A percentile compares a stretch with the other conserved stretches of the same genome.
Conservation (phyloP, 2,797 vertebrate species). For the Caiman crocodilus region DNA sequence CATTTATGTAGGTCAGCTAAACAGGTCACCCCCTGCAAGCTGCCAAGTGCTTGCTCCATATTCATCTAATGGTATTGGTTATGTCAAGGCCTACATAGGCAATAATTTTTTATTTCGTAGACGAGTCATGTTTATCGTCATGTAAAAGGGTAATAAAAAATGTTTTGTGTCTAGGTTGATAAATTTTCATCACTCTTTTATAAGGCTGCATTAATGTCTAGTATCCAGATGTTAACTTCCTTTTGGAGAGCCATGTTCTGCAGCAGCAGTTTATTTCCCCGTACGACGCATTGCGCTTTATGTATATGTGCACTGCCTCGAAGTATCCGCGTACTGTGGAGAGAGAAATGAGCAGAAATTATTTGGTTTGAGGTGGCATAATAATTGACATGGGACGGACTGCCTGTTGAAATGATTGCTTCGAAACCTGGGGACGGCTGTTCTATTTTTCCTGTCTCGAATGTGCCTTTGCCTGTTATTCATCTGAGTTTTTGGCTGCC, state of each 20-base stretch:
- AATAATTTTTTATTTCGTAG: background rate
- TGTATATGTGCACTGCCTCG: background rate
- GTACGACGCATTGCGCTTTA: background rate
- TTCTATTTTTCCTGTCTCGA: background rate
- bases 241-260: background rate
- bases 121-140: background rate
- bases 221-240: background rate
- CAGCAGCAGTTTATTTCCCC: background rate
- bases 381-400: background rate
- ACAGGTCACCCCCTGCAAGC: too few relatives aligned
- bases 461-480: background rate
- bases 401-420: background rate
- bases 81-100: background rate
- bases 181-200: background rate
- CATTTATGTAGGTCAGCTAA: too few relatives aligned
- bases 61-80: too few relatives aligned
- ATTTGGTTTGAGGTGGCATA: background rate
- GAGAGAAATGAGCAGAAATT: background rate
- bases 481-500: background rate
- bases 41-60: too few relatives aligned
- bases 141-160: background rate
- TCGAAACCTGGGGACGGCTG: background rate
- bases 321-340: background rate
- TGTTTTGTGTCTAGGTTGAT: background rate
- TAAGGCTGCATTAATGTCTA: background rate